Base-by-base conservation (phyloP, 1,140 invertebrate genomes). In the Leptoteleia sp. region DNA sequence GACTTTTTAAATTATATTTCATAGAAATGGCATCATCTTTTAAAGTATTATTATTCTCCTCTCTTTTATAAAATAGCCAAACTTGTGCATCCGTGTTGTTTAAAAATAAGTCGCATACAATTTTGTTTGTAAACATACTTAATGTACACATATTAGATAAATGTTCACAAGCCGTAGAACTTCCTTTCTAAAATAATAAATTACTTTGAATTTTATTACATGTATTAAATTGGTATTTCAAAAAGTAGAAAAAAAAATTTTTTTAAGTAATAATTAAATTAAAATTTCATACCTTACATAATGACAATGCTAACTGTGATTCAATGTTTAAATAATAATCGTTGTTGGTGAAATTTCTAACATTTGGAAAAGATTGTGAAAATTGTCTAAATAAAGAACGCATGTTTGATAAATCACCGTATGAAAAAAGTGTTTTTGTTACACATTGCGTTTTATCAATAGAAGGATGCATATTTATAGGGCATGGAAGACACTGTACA, bases 91-190 rank as follows among this genome's bases (percentile, higher is more conserved):
- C 81, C 54, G 40, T 83, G 76, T 83, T 87, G 75, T 90, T 83
- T 15, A 52, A 22, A 75, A 75, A 52, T 11, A 7, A 22, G 8
- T 75, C 45, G 11, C 71, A 75, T 4, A 75, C 29, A 11, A 50
- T 38, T 50, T 87, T 84, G 54, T 90, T 85, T 64, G 87, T 79
- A 70, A 92, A 91, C 11, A 94, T 84, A 1, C 92, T 91, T 16
- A 94, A 79, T 0, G 91, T 89, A 81, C 94, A 95, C 82, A 94
- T 90, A 86, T 95, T 95, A 1, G 92, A 92, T 27, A 95, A 83
- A 48, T 92, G 85, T 84, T 94, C 92, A 80, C 94, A 95, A 4
- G 93, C 91, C 13, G 87, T 90, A 40, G 65, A 82, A 80, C 92
- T 88, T 43, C 87, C 88, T 62, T 89, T 87, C 87, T 91, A 57